Evolutionary conservation across 2,113 vertebrate species (phyloP), one percentile per base, ranked within the genome.

Genomic region (Hippocampus comes): DNA sequence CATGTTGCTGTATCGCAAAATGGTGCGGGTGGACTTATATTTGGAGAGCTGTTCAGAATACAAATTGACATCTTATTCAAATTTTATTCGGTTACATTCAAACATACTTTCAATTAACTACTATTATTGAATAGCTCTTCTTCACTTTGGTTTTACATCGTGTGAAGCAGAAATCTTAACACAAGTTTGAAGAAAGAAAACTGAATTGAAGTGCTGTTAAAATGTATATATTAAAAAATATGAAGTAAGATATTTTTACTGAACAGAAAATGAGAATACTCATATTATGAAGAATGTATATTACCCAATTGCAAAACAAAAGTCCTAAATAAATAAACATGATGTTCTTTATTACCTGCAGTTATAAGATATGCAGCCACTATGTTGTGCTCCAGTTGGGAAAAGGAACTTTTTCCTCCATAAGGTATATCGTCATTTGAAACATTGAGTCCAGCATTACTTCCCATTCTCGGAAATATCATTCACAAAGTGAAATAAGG

Each of bases 361-460:
- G 92, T 91, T 69, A 98, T 96, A 73, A 99, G 94, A 73, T 99
- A 99, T 85, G 90, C 89, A 71, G 97, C 97, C 51, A 99, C 94
- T 71, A 99, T 91, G 87, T 94, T 97, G 91, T 99, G 97, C 79
- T 99, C 97, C 71, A 74, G 11, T 53, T 90, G 89, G 53, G 83
- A 84, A 64, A 90, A 90, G 20, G 81, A 84, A 83, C 88, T 89
- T 71, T 86, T 63, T 0, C 83, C 87, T 11, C 84, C 88, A 14
- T 88, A 88, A 51, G 71, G 68, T 53, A 2, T 34, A 48, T 70
- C 68, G 38, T 77, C 70, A 55, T 68, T 72, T 42, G 89, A 86
- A 75, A 71, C 38, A 27, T 90, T 90, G 21, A 82, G 60, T 65
- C 48, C 64, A 49, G 73, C 43, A 20, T 76, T 67, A 15, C 68